Percentiles rank a stretch among this genome's conserved stretches.
Evolutionary conservation across 2,797 vertebrate species (phyloP).

Genomic region (Enteromius argenteus): DNA sequence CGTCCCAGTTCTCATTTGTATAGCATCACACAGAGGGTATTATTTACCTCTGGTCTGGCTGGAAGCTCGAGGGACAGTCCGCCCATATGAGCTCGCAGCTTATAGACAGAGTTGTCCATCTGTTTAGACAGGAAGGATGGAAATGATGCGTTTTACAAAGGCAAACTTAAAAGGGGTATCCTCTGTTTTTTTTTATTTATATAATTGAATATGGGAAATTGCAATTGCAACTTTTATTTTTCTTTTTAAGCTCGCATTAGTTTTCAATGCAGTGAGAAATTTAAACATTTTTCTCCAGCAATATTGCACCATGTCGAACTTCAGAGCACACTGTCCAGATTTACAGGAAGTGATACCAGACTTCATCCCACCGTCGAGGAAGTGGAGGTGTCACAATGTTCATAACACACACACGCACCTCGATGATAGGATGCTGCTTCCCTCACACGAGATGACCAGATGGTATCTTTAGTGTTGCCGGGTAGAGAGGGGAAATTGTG

Average conservation of each 20-base stretch:
- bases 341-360: constrained; percentile 26
- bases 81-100: constrained; percentile 37
- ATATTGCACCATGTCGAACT: neutral
- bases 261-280: constrained; percentile 16
- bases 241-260: neutral
- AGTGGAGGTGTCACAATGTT: constrained; percentile 8
- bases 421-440: constrained; percentile 3
- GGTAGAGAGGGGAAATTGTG: constrained; percentile 30
- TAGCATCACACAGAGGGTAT: constrained; percentile 35
- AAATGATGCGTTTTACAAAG: constrained; percentile 42
- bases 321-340: constrained; percentile 9
- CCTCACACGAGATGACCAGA: constrained; percentile 55
- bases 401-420: neutral
- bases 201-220: neutral
- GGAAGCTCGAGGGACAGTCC: constrained; percentile 18
- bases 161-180: constrained; percentile 24
- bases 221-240: neutral
- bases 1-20: constrained; percentile 8
- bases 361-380: neutral
- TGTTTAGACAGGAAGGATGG: constrained; percentile 46
- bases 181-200: neutral
- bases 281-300: neutral
- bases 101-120: constrained; percentile 52
- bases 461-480: constrained; percentile 44
- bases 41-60: constrained; percentile 40